Conservation (phyloP, 2,888 invertebrate genomes). For the Trisateles emortualis region DNA sequence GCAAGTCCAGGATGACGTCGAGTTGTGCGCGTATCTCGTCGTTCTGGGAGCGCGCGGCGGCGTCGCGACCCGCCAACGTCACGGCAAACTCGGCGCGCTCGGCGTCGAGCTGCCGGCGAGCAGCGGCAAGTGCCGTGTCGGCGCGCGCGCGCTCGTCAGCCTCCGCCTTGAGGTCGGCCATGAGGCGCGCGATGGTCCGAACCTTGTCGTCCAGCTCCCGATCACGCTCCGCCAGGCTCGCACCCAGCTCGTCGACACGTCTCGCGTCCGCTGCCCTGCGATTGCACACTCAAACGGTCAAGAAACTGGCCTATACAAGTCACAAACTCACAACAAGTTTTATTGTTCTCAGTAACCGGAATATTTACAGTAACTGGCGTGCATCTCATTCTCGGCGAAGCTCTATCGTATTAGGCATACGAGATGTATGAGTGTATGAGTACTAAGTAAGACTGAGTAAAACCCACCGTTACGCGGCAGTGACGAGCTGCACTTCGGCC, state of each 20-base stretch:
- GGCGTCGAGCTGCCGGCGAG: constrained; percentile 30
- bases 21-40: constrained; percentile 61
- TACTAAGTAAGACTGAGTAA: too few species aligned
- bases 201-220: constrained; percentile 31
- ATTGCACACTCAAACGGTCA: too few species aligned
- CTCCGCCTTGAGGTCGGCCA: constrained; percentile 31
- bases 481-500: too few species aligned
- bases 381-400: too few species aligned
- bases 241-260: background rate
- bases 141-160: constrained; percentile 25
- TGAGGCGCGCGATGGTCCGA: constrained; percentile 36
- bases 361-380: too few species aligned
- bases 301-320: too few species aligned
- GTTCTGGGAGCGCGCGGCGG: constrained; percentile 58
- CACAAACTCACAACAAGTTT: too few species aligned
- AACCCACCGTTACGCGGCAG: too few species aligned
- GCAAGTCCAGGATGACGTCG: constrained; percentile 60
- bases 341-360: too few species aligned
- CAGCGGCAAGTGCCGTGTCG: constrained; percentile 19
- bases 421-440: too few species aligned
- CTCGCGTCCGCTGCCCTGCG: constrained; percentile 1
- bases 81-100: constrained; percentile 7
- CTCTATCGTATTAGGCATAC: too few species aligned
- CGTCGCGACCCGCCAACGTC: background rate
- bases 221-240: constrained; percentile 14